Conservation (phyloP, 2,113 vertebrate genomes). For the Channa argus region DNA sequence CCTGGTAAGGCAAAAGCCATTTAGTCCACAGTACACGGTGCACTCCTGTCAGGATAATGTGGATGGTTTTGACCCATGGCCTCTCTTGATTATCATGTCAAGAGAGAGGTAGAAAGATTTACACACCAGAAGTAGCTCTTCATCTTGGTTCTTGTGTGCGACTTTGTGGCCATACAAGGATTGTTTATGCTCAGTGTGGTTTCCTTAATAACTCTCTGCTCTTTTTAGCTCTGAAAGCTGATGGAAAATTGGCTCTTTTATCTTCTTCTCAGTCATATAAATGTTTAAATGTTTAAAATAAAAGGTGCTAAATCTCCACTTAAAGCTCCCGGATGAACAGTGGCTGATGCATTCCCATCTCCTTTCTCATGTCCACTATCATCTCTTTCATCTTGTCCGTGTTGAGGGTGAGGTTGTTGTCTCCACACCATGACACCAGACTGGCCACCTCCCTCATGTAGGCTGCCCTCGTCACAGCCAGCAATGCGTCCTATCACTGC, state of each 20-base stretch:
- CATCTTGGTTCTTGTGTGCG: constrained; percentile 8
- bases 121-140: constrained; percentile 25
- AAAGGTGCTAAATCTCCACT: no score
- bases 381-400: no score
- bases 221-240: not conserved
- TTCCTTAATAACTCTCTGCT: constrained; percentile 1
- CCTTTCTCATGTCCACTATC: no score
- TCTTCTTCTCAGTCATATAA: not conserved
- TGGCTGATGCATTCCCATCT: no score
- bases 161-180: constrained; percentile 3
- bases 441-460: no score
- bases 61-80: constrained; percentile 48
- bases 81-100: constrained; percentile 46
- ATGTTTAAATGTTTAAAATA: no score
- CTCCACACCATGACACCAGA: no score
- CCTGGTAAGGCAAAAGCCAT: constrained; percentile 20
- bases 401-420: no score
- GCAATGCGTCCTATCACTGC: no score
- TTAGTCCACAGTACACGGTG: constrained; percentile 21
- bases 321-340: no score
- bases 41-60: constrained; percentile 51
- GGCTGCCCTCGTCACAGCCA: no score
- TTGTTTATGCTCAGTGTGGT: not conserved
- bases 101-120: constrained; percentile 8
- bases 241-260: not conserved